Base-by-base conservation (phyloP, 2,888 invertebrate species). In the Drosophila monieri region DNA sequence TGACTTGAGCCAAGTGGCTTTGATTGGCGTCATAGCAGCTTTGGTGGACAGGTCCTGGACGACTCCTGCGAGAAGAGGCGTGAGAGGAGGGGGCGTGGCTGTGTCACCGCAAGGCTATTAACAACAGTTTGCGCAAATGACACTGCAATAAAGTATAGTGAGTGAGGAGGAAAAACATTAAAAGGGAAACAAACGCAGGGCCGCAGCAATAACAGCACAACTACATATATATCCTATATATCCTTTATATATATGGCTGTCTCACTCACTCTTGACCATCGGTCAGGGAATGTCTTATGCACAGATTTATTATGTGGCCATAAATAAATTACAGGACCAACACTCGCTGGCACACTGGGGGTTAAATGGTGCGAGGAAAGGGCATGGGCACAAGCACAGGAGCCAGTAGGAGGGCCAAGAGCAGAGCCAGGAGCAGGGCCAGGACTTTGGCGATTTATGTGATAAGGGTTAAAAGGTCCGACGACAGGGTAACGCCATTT, bases 301-400 rank as follows among this genome's bases (percentile, higher is more conserved):
- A 72, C 83, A 88, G 88, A 88, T 88, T 88, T 88, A 88, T 88
- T 81, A 83, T 89, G 83, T 88, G 88, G 88, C 88, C 88, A 89
- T 88, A 89, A 88, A 89, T 89, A 88, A 88, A 88, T 83, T 85
- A 85, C 86, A 78, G 76, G 77, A 70, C 78, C 77, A 74, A 78
- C 80, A 78, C 80, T 74, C 77, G 69, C 79, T 39, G 32, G 52
- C 52, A 37, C 56, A 80, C 66, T 67, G 67, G 62, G 80, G 68
- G 55, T 41, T 65, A 66, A 67, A 64, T 65, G 32, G 35, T 39
- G 56, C 59, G 71, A 61, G 54, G 72, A 71, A 27, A 27, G 27
- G 27, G 27, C 27, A 27, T 21, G n/a, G 25, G 30, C 41, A 4
- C 4, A 8, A n/a, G 9, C n/a, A 25, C 5, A 3, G 35, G 35